Evolutionary conservation across 2,888 invertebrate species (phyloP), one percentile per base, ranked within the genome.

Genomic region (Atherix ibis): DNA sequence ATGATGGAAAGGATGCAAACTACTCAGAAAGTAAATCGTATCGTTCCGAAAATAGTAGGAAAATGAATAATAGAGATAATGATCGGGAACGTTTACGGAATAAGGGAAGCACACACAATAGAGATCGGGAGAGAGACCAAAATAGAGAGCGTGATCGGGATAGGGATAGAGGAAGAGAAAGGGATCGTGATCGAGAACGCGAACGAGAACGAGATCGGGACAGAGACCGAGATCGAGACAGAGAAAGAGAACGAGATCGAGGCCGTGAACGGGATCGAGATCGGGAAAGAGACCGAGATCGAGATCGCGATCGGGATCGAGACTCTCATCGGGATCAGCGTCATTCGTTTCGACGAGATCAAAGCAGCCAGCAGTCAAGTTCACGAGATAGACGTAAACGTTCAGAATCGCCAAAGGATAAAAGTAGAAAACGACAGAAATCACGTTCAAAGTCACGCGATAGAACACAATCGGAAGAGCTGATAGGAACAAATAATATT

Each of bases 261-360:
- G 27, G 19, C n/a, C 27, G 24, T 31, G 18, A 26, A 12, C 27
- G 32, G 3, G 28, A 29, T 10, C 18, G 30, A 10, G 18, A 26
- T 22, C 24, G 24, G 17, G 15, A 13, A 14, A n/a, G 36, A 14
- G 38, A 43, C 19, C 27, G 31, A 12, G 42, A 44, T 19, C 42
- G 44, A 34, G 38, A 39, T 28, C 43, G 40, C 9, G 31, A 36
- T 9, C 40, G 41, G 8, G 38, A 40, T 25, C 38, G 38, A 27
- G 32, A 34, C 3, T 36, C 38, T 10, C 24, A 39, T 17, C 39
- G 42, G n/a, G 32, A 22, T 22, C 22, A 22, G 22, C 47, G 13
- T 44, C 44, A 2, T 43, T 43, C 15, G 46, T 50, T 31, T 43
- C 51, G 40, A 38, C 45, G 14, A 43, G 44, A 16, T 40, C 43